Percentiles rank a stretch among this genome's conserved stretches.
Conservation (phyloP, 1,140 invertebrate genomes). For the Hylaeus anthracinus region DNA sequence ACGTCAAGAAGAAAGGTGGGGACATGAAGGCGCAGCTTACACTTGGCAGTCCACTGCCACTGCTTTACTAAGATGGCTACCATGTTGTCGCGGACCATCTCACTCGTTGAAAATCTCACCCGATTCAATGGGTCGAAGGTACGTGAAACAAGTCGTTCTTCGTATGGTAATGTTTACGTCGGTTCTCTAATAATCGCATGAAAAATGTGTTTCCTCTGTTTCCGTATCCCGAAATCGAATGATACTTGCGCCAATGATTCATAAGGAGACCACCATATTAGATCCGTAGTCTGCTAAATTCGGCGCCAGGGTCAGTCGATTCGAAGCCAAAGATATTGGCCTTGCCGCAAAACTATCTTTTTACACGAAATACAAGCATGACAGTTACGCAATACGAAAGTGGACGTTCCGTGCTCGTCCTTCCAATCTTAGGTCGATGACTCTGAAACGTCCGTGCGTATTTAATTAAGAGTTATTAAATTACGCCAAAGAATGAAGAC, state of each 20-base stretch:
- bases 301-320: slow-evolving; percentile 76
- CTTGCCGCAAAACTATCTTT: slow-evolving; percentile 29
- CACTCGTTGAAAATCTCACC: slow-evolving; percentile 84
- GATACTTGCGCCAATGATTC: slow-evolving; percentile 9
- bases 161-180: not conserved
- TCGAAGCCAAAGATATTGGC: slow-evolving; percentile 67
- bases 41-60: slow-evolving; percentile 67
- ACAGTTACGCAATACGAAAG: slow-evolving; percentile 52
- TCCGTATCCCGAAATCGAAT: not conserved
- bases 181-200: not conserved
- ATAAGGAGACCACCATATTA: slow-evolving; percentile 70
- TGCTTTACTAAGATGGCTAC: slow-evolving; percentile 84
- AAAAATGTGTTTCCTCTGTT: not conserved
- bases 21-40: slow-evolving; percentile 53
- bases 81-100: slow-evolving; percentile 84
- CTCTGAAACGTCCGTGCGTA: slow-evolving; percentile 1
- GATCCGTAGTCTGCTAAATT: slow-evolving; percentile 79
- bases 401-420: not conserved
- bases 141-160: slow-evolving; percentile 63
- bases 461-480: slow-evolving; percentile 53
- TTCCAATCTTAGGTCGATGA: slow-evolving; percentile 9
- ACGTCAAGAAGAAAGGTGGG: slow-evolving; percentile 62
- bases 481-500: slow-evolving; percentile 1
- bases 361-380: slow-evolving; percentile 35
- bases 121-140: slow-evolving; percentile 85